These are phyloP conservation scores for Matsumyia berberina DNA, from an alignment of 2,888 invertebrate genomes.

Conservation along the genomic window DNA sequence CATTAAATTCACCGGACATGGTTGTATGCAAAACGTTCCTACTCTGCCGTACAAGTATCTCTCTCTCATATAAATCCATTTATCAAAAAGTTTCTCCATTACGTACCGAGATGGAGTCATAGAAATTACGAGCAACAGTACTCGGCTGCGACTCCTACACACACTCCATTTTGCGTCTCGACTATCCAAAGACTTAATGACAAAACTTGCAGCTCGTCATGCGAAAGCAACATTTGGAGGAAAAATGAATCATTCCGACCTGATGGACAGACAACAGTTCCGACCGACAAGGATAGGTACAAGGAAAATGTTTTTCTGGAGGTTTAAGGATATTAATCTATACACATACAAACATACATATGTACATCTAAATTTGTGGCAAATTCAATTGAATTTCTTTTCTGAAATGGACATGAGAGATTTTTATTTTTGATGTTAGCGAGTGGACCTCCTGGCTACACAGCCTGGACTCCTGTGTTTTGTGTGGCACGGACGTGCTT, in stretches of 20 bases:
- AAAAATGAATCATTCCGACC: constrained; percentile 40
- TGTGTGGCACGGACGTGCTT: too few relatives aligned
- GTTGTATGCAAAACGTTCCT: constrained; percentile 37
- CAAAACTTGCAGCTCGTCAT: constrained; percentile 34
- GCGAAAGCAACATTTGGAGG: constrained; percentile 20
- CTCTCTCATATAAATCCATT: constrained; percentile 54
- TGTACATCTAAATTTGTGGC: constrained; percentile 9
- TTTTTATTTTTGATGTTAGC: too few relatives aligned
- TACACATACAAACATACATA: too few relatives aligned
- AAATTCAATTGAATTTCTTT: neutral
- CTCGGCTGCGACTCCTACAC: neutral
- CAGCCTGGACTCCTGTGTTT: too few relatives aligned
- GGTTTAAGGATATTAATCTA: constrained; percentile 2
- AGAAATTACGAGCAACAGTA: constrained; percentile 42
- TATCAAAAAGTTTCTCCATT: constrained; percentile 58
- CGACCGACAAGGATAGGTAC: neutral
- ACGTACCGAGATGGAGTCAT: constrained; percentile 43
- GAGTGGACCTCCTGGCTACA: too few relatives aligned
- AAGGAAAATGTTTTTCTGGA: neutral
- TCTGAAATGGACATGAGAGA: too few relatives aligned
- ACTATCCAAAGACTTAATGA: constrained; percentile 32
- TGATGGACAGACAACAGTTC: constrained; percentile 54
- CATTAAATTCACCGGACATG: constrained; percentile 32
- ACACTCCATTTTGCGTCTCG: neutral
- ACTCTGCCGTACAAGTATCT: neutral